Evolutionary conservation across 2,888 invertebrate genomes (phyloP).

Genomic region (Rhamphomyia laevipes): DNA sequence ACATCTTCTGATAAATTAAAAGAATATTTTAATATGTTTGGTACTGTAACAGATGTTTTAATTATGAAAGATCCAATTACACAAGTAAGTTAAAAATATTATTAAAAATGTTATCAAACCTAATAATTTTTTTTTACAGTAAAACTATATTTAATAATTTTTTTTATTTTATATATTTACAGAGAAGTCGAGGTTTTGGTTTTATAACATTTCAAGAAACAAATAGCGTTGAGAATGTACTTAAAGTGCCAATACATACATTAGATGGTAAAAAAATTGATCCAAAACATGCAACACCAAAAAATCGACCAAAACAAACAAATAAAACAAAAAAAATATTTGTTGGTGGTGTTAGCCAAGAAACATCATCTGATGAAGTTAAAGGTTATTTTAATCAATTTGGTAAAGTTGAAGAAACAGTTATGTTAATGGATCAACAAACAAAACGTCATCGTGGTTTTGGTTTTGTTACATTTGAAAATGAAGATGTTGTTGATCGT

Average conservation of each 20-base stretch:
- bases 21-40: conserved; percentile 87
- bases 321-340: conserved; percentile 88
- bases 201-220: conserved; percentile 91
- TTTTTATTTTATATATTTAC: conserved; percentile 32
- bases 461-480: conserved; percentile 85
- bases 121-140: not conserved
- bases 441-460: conserved; percentile 84
- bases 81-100: conserved; percentile 50
- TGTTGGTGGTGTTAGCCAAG: conserved; percentile 85
- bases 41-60: conserved; percentile 79
- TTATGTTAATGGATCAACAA: conserved; percentile 90
- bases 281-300: conserved; percentile 87
- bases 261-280: conserved; percentile 89
- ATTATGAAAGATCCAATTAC: conserved; percentile 93
- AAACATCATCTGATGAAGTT: conserved; percentile 83
- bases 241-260: conserved; percentile 81
- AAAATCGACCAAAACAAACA: conserved; percentile 72
- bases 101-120: not conserved
- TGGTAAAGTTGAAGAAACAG: conserved; percentile 81
- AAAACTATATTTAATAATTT: not conserved
- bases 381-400: conserved; percentile 84
- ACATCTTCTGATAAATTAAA: conserved; percentile 85
- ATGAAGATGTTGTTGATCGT: conserved; percentile 80
- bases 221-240: conserved; percentile 79
- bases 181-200: conserved; percentile 87